Conservation (phyloP, 2,888 invertebrate genomes). For the Drosophila fungiperda region DNA sequence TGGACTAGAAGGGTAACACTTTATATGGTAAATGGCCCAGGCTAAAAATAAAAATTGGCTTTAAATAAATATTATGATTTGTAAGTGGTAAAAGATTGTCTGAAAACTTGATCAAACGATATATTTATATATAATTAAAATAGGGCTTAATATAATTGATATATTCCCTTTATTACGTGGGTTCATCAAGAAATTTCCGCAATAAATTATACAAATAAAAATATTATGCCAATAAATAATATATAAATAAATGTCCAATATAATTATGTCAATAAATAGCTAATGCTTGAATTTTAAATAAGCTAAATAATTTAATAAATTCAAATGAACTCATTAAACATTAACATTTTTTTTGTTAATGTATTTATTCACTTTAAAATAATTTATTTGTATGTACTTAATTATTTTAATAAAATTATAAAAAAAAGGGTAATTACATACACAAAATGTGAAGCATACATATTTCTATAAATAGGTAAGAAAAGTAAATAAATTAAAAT, state of each 20-base stretch:
- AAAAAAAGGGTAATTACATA: not conserved
- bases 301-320: not conserved
- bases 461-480: not conserved
- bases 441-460: not conserved
- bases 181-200: too few relatives aligned
- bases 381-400: not conserved
- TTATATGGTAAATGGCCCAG: conserved; percentile 12
- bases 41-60: conserved; percentile 1
- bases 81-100: not conserved
- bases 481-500: not conserved
- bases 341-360: not conserved
- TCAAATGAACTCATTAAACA: not conserved
- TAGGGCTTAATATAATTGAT: not conserved
- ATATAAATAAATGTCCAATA: not conserved
- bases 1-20: conserved; percentile 14
- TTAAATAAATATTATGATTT: not conserved
- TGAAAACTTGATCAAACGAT: not conserved
- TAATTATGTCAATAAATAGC: not conserved
- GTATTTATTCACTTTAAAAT: not conserved
- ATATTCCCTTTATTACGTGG: not conserved
- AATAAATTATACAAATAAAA: not conserved
- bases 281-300: not conserved
- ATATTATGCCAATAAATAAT: not conserved
- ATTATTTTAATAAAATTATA: not conserved
- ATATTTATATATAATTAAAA: not conserved